Conservation (phyloP, 1,140 invertebrate genomes). For the Drosophila erecta region DNA sequence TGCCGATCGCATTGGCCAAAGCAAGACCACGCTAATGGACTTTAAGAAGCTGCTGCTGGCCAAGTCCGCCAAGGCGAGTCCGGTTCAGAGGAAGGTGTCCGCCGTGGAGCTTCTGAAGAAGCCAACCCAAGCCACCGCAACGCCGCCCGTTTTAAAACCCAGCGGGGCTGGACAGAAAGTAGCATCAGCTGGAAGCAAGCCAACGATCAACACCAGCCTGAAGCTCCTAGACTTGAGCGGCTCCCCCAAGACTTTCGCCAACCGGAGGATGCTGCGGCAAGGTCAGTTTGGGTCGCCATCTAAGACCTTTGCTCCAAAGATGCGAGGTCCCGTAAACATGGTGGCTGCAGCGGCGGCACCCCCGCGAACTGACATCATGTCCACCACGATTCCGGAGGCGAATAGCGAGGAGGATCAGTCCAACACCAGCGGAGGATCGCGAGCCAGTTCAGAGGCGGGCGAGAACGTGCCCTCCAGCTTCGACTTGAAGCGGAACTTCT, state of each 20-base stretch:
- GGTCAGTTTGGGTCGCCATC: slow-evolving; percentile 85
- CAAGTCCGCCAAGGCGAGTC: slow-evolving; percentile 86
- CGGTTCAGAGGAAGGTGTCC: slow-evolving; percentile 87
- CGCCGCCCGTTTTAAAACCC: slow-evolving; percentile 1
- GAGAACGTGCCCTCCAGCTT: slow-evolving; percentile 51
- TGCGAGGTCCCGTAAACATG: slow-evolving; percentile 85
- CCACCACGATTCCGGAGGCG: slow-evolving; percentile 93
- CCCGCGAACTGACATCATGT: slow-evolving; percentile 91
- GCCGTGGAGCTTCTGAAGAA: slow-evolving; percentile 93
- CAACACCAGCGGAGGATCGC: slow-evolving; percentile 64
- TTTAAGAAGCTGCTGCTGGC: slow-evolving; percentile 91
- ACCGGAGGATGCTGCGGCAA: slow-evolving; percentile 86
- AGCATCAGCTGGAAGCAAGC: slow-evolving; percentile 43
- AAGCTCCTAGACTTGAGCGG: slow-evolving; percentile 87
- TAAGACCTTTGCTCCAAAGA: slow-evolving; percentile 87
- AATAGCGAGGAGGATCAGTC: slow-evolving; percentile 89
- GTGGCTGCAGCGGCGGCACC: slow-evolving; percentile 90
- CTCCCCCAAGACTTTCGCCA: slow-evolving; percentile 88
- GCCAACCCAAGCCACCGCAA: slow-evolving; percentile 56
- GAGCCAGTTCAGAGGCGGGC: slow-evolving; percentile 44
- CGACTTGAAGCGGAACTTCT: slow-evolving; percentile 82
- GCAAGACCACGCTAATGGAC: slow-evolving; percentile 90
- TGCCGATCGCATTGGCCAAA: slow-evolving; percentile 87
- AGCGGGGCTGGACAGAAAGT: slow-evolving; percentile 14
- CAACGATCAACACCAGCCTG: slow-evolving; percentile 82